Evolutionary conservation across 2,113 vertebrate species (phyloP).

Genomic region (Chloropsis hardwickii): DNA sequence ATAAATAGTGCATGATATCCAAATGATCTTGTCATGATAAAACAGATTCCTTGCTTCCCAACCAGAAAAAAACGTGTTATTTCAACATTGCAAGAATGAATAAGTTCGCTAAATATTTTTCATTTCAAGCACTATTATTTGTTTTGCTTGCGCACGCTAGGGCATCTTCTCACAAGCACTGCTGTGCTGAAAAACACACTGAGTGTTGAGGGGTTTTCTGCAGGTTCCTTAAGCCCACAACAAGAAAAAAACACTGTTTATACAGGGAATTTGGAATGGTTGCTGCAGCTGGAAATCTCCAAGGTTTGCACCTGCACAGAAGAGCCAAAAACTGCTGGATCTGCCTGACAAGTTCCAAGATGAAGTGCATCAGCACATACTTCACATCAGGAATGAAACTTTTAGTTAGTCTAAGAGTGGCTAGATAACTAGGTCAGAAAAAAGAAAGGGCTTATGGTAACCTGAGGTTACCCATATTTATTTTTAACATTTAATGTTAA

Average conservation of each 20-base stretch:
- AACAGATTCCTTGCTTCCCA: neutral
- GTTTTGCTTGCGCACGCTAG: rapidly evolving
- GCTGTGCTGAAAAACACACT: neutral
- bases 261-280: neutral
- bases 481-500: constrained; percentile 41
- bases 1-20: neutral
- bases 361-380: neutral
- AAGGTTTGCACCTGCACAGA: neutral
- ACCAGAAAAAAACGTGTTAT: neutral
- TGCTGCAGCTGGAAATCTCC: neutral
- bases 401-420: neutral
- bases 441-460: neutral
- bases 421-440: constrained; percentile 32
- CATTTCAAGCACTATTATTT: neutral
- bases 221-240: neutral
- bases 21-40: neutral
- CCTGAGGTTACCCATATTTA: constrained; percentile 9
- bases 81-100: neutral
- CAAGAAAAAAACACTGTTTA: neutral
- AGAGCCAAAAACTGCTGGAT: neutral
- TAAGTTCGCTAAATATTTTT: neutral
- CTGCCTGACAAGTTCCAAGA: neutral
- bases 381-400: neutral
- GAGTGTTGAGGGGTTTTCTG: neutral
- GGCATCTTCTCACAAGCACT: neutral